Evolutionary conservation across 92 coral and sea anemone genomes (phyloP), one percentile per base, ranked within the genome.

Genomic region (Parazoanthus darwini): DNA sequence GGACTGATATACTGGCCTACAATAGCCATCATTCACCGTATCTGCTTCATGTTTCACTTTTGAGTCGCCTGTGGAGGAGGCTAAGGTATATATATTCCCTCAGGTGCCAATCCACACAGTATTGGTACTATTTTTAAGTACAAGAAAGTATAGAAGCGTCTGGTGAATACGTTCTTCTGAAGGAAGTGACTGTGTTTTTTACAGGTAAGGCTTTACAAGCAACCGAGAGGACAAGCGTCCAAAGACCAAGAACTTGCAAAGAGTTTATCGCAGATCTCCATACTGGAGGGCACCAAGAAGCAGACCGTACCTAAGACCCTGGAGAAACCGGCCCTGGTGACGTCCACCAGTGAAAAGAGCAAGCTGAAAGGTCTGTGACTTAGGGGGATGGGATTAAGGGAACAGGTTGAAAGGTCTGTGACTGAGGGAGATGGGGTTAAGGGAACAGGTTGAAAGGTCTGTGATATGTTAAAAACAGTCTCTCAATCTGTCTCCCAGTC

Each of bases 281-380:
- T 80, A 1, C 2, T 80, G 68, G 85, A 80, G 50, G 85, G 85
- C 8, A 80, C 70, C 72, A 80, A 80, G 85, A 80, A 80, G 16
- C 44, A 43, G 29, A 42, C 54, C 29, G 23, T 77, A 38, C 80
- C 33, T 3, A 80, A 80, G 43, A 36, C 26, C 3, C 65, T 78
- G 35, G 82, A 78, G 39, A 80, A 80, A 37, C 48, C 72, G 9
- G 72, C 23, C 5, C 42, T 56, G 14, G 72, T 20, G 6, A 36
- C 44, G 5, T 54, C 85, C 4, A 80, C 26, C 23, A 37, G 65
- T 5, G 85, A 80, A 58, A 80, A 33, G 46, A 80, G 46, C 44
- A 80, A 56, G n/a, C 42, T 22, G 1, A 51, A 80, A 80, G 85
- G 85, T 80, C 37, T 72, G 76, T 72, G 37, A 36, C 14, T 72